Base-by-base conservation (phyloP, 2,888 invertebrate genomes). In the Drosophila infuscata region DNA sequence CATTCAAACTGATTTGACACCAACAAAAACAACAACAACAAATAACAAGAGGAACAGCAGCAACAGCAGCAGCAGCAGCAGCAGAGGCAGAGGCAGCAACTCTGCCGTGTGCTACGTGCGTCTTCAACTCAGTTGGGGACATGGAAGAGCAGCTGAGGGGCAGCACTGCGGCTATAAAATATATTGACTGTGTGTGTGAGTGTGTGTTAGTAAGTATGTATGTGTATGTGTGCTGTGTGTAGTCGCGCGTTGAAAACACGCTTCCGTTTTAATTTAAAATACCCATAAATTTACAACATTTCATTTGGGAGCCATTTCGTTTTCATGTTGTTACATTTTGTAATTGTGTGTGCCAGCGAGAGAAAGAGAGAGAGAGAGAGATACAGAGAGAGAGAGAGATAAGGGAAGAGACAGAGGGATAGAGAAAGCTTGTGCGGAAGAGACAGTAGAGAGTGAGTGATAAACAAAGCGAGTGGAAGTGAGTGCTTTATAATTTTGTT, bases 201-300 rank as follows among this genome's bases (percentile, higher is more conserved):
- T 49, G 67, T 65, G 58, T 69, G 48, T 51, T 33, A 56, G 41
- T 54, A 25, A 57, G 49, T 67, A 54, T 46, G 35, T 52, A 15
- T 38, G 30, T 36, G n/a, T 30, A 30, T 58, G 25, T 43, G 36
- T 38, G 53, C 58, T 72, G 65, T 82, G 78, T 80, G 78, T 69
- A 87, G 79, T 77, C 82, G 78, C 71, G 81, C 79, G 90, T 74
- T 91, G 83, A 91, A 91, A 91, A 90, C 91, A 90, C 90, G 91
- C 91, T 92, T 92, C 91, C 92, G 91, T 92, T 92, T 92, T 92
- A 92, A 92, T 92, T 92, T 92, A 92, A 92, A 92, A 92, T 92
- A 92, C 90, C 91, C 92, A 92, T 92, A 92, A 92, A 92, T 92
- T 92, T 91, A 91, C 83, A 84, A 88, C 90, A 92, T 90, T 87